A percentile compares a stretch with the other conserved stretches of the same genome.
Conservation (phyloP, 1,140 invertebrate species). For the Ephestia elutella region DNA sequence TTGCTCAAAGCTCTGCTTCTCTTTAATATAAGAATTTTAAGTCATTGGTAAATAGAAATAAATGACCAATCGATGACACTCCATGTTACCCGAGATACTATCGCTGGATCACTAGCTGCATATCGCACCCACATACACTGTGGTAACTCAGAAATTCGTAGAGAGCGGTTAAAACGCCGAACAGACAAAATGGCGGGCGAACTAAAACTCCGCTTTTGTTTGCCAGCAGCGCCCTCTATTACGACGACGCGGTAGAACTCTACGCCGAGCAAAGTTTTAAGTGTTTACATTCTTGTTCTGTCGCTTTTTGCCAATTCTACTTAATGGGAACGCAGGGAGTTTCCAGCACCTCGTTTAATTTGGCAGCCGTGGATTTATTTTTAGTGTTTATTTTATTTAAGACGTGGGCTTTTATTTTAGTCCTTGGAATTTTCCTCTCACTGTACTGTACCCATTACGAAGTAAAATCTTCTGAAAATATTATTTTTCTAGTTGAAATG, state of each 20-base stretch:
- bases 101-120: no score
- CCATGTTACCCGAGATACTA: no score
- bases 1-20: no score
- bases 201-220: slow-evolving; percentile 54
- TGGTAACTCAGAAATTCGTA: slow-evolving; percentile 22
- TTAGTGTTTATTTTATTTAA: slow-evolving; percentile 41
- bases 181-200: slow-evolving; percentile 40
- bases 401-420: background rate
- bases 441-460: no score
- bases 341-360: slow-evolving; percentile 51
- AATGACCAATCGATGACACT: no score
- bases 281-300: slow-evolving; percentile 65
- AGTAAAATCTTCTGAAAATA: no score
- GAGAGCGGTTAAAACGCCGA: slow-evolving; percentile 48
- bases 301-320: slow-evolving; percentile 62
- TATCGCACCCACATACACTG: background rate
- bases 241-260: slow-evolving; percentile 36
- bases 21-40: no score
- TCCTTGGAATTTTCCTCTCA: background rate
- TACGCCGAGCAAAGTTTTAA: slow-evolving; percentile 55
- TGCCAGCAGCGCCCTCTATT: slow-evolving; percentile 48
- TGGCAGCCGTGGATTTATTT: slow-evolving; percentile 29
- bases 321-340: slow-evolving; percentile 51
- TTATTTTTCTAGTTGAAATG: no score
- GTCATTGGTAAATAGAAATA: no score